phyloP scores from a whole-genome alignment of 2,113 vertebrate genomes.

The Mellivora capensis region DNA sequence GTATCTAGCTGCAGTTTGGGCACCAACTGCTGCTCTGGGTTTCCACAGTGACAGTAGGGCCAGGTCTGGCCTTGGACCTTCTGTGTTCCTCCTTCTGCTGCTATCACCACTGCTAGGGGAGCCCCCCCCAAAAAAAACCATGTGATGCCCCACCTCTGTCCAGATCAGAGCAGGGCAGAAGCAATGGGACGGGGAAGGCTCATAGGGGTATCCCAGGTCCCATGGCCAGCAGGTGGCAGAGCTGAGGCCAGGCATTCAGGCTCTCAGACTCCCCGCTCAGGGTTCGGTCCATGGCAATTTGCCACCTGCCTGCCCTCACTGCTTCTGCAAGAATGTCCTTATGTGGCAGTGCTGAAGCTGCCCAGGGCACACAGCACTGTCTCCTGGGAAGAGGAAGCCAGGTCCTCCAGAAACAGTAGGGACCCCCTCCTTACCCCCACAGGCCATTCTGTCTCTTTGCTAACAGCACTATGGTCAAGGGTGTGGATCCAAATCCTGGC shows the following conservation, averaged over 20 bases:
- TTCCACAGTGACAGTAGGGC: neutral
- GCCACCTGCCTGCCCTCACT: neutral
- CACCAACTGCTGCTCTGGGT: neutral
- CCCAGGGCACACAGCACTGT: neutral
- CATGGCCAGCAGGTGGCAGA: neutral
- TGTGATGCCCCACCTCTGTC: accelerated
- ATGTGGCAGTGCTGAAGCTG: neutral
- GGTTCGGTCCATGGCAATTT: neutral
- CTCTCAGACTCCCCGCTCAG: neutral
- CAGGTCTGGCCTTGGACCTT: neutral
- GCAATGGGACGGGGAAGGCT: neutral
- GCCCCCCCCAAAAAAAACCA: neutral
- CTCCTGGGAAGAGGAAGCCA: neutral
- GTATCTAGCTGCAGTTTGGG: neutral
- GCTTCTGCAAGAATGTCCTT: neutral
- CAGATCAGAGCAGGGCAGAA: neutral
- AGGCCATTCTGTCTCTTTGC: neutral
- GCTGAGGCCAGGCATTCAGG: neutral
- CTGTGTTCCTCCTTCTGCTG: neutral
- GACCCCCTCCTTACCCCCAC: neutral
- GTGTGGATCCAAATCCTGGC: neutral
- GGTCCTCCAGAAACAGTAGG: neutral
- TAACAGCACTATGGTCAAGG: neutral
- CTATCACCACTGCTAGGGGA: neutral
- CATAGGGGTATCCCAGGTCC: too few relatives aligned